Evolutionary conservation across 2,888 invertebrate species (phyloP).

Genomic region (Ophion costatus): DNA sequence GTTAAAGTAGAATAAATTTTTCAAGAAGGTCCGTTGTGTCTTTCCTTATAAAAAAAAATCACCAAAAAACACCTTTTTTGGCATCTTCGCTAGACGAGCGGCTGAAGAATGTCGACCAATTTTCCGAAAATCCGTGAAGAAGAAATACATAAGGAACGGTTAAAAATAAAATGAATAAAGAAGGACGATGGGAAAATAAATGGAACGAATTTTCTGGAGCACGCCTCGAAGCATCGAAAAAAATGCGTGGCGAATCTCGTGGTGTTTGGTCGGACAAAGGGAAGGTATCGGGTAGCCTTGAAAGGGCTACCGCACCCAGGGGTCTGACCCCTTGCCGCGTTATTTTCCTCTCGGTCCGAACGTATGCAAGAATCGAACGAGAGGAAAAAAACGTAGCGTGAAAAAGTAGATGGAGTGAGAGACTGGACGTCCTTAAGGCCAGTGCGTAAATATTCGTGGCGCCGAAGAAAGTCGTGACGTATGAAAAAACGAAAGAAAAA

Average conservation of each 20-base stretch:
- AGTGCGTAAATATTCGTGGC: constrained; percentile 49
- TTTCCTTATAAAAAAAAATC: too few species aligned
- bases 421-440: constrained; percentile 55
- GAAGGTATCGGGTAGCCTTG: constrained; percentile 52
- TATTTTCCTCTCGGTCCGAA: constrained; percentile 46
- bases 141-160: too few species aligned
- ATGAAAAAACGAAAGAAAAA: constrained; percentile 30
- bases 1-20: too few species aligned
- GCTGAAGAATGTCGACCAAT: too few species aligned
- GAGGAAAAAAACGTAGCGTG: constrained; percentile 17
- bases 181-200: not conserved
- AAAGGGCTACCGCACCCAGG: constrained; percentile 53
- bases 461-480: constrained; percentile 54
- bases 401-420: constrained; percentile 36
- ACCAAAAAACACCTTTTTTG: too few species aligned
- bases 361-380: constrained; percentile 46
- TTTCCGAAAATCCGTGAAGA: too few species aligned
- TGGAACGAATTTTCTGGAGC: too few species aligned
- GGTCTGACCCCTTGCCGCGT: constrained; percentile 34
- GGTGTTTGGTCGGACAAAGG: constrained; percentile 31
- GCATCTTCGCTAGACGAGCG: too few species aligned
- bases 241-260: constrained; percentile 18
- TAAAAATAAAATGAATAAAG: not conserved
- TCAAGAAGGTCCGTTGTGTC: too few species aligned
- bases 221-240: not conserved